Conservation (phyloP, 2,797 vertebrate genomes). For the Fistularia tabacaria region DNA sequence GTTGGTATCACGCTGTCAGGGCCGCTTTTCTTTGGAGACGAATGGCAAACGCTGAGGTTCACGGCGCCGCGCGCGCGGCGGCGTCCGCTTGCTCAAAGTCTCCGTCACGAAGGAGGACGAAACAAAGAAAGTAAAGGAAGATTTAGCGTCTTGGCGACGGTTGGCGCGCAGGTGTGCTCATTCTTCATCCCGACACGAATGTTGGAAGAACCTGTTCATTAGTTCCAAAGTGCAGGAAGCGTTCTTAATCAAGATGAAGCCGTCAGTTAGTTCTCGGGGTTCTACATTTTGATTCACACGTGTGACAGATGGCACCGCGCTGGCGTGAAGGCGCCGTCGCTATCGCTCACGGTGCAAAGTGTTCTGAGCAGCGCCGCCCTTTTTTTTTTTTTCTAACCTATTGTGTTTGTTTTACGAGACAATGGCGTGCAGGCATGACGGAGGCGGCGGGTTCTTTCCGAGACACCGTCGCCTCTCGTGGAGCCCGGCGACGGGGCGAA, state of each 20-base stretch:
- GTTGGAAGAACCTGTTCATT: conserved; percentile 30
- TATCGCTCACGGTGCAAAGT: conserved; percentile 31
- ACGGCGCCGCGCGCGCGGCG: too few relatives aligned
- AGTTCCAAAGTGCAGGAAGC: conserved; percentile 35
- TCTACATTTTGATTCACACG: conserved; percentile 35
- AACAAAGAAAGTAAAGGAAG: too few relatives aligned
- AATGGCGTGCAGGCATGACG: background rate
- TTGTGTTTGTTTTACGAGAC: conserved; percentile 30
- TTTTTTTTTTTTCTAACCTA: conserved; percentile 22
- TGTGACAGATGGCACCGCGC: conserved; percentile 49
- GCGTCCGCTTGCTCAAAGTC: too few relatives aligned
- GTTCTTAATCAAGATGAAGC: conserved; percentile 33
- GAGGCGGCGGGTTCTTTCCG: too few relatives aligned
- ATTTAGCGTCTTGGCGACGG: too few relatives aligned
- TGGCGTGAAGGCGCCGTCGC: conserved; percentile 25
- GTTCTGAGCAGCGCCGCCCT: conserved; percentile 25
- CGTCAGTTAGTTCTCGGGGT: conserved; percentile 20
- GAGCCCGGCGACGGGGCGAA: too few relatives aligned
- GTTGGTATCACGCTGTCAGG: too few relatives aligned
- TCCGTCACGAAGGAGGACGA: too few relatives aligned
- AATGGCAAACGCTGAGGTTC: too few relatives aligned
- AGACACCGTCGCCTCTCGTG: too few relatives aligned
- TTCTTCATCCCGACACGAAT: conserved; percentile 31
- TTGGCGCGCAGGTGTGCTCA: conserved; percentile 15
- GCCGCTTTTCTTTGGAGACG: too few relatives aligned